Evolutionary conservation across 2,113 vertebrate species (phyloP).

Genomic region (Forbesichthys agassizii): DNA sequence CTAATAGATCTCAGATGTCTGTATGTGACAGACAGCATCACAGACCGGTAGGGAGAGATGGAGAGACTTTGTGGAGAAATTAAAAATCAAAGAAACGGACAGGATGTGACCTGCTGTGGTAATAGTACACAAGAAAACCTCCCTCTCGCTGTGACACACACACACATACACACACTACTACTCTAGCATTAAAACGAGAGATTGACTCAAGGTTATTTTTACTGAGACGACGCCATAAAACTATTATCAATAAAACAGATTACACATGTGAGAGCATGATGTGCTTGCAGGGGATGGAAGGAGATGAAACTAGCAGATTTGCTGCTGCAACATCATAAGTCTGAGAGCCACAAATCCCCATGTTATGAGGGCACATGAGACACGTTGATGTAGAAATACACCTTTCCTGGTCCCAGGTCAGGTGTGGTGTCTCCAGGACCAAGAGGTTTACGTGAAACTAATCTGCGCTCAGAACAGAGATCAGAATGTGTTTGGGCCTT

Average conservation of each 20-base stretch:
- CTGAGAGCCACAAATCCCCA: background rate
- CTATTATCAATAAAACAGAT: too few relatives aligned
- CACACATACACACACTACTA: too few relatives aligned
- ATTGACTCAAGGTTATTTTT: too few relatives aligned
- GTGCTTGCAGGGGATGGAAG: background rate
- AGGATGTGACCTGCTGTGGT: background rate
- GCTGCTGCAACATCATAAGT: background rate
- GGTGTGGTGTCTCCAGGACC: too few relatives aligned
- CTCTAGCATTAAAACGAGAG: too few relatives aligned
- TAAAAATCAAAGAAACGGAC: background rate
- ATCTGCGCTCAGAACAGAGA: too few relatives aligned
- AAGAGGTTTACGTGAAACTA: too few relatives aligned
- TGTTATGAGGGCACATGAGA: background rate
- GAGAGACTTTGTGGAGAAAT: background rate
- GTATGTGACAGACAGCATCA: background rate
- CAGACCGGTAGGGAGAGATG: background rate
- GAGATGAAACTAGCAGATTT: background rate
- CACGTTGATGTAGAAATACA: background rate
- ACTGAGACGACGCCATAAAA: too few relatives aligned
- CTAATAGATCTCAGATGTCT: slow-evolving; percentile 38
- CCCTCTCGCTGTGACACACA: too few relatives aligned
- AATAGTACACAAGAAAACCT: too few relatives aligned
- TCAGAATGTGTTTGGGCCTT: too few relatives aligned
- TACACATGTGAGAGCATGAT: background rate
- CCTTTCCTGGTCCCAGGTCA: background rate